Base-by-base conservation (phyloP, 92 coral and sea anemone species). In the Parazoanthus darwini region DNA sequence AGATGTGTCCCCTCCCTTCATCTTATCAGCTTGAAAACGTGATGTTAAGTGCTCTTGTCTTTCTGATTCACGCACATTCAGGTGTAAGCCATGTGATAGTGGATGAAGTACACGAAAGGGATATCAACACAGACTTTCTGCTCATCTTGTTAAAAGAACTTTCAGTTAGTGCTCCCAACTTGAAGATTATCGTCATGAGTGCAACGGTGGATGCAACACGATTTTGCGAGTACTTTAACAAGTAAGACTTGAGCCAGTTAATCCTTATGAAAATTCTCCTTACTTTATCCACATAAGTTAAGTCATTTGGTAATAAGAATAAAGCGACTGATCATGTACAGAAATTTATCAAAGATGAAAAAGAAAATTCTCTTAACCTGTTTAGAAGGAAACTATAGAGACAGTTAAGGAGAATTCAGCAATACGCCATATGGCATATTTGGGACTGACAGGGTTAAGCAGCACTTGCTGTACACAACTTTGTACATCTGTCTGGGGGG, bases 31-130 rank as follows among this genome's bases (percentile, higher is more conserved):
- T 63, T 63, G 70, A 20, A 63, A 23, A 22, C 7, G 20, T 63
- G 22, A 63, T 5, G 16, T n/a, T 4, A 20, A 63, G 0, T 22
- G 2, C 15, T 42, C 38, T 36, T 3, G 36, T 68, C 22, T n/a
- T 44, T 35, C 8, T 11, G 5, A n/a, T 54, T 51, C 66, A 23
- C 13, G 35, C 75, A 68, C 37, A 1, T 33, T 6, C 87, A 92
- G 95, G 99, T 74, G 99, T 96, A 87, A 96, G 99, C 76, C 99
- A 96, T 89, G 94, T 96, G 6, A 95, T 96, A 78, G 96, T 96
- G 72, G 99, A 96, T 85, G 99, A 96, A 81, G 98, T 96, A 13
- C 99, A 96, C 81, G 99, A 96, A 68, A 91, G 99, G 68, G 98
- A 96, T 81, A 95, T 95, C 82, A 95, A 96, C 87, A 93, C 99